A percentile compares a stretch with the other conserved stretches of the same genome.
phyloP scores from a whole-genome alignment of 1,140 invertebrate genomes.

The Formica exsecta region DNA sequence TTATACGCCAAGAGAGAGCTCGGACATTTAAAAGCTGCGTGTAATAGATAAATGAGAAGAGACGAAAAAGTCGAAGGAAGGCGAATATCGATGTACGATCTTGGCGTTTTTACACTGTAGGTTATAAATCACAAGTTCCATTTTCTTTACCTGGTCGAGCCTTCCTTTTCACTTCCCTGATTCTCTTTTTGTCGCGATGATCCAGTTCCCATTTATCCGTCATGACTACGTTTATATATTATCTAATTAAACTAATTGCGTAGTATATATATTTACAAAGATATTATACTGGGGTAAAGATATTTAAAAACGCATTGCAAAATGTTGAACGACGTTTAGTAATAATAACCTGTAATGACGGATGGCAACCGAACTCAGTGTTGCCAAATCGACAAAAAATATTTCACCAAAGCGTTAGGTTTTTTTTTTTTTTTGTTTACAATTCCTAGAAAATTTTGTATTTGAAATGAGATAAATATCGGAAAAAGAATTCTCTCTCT shows the following conservation, averaged over 20 bases:
- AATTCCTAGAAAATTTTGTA: not conserved
- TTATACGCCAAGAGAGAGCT: not conserved
- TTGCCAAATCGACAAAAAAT: not conserved
- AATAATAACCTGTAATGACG: not conserved
- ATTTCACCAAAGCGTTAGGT: not conserved
- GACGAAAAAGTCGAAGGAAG: not conserved
- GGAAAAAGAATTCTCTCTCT: too few relatives aligned
- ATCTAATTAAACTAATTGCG: slow-evolving; percentile 51
- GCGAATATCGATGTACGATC: not conserved
- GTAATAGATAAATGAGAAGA: not conserved
- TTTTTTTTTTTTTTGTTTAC: not conserved
- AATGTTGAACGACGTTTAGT: slow-evolving; percentile 4
- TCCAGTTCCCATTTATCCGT: slow-evolving; percentile 87
- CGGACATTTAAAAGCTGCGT: not conserved
- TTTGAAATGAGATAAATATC: too few relatives aligned
- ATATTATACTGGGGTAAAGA: slow-evolving; percentile 14
- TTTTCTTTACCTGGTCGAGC: slow-evolving; percentile 92
- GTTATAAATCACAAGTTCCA: slow-evolving; percentile 71
- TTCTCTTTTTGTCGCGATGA: slow-evolving; percentile 93
- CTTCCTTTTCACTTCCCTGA: slow-evolving; percentile 95
- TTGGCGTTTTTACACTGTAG: slow-evolving; percentile 69
- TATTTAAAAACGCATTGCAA: slow-evolving; percentile 39
- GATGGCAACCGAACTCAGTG: not conserved
- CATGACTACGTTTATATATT: slow-evolving; percentile 75
- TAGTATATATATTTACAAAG: slow-evolving; percentile 70